These are phyloP conservation scores for Drosophila meridiana DNA, from an alignment of 2,888 invertebrate genomes.

Conservation along the genomic window DNA sequence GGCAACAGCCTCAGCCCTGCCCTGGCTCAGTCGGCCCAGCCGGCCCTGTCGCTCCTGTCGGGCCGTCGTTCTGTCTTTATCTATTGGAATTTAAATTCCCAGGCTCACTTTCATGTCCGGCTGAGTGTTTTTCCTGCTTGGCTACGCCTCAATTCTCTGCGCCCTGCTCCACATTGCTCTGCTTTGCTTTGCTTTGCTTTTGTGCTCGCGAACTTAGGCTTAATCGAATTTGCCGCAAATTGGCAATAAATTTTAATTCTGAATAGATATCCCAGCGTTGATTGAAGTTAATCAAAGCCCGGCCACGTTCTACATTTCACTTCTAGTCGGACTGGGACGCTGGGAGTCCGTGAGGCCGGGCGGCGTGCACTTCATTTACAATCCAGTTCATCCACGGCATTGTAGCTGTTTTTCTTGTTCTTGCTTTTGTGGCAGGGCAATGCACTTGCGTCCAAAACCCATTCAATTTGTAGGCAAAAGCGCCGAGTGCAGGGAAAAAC, in stretches of 20 bases:
- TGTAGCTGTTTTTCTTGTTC: slow-evolving; percentile 26
- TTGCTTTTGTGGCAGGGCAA: slow-evolving; percentile 45
- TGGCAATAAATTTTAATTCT: slow-evolving; percentile 82
- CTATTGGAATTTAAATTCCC: slow-evolving; percentile 80
- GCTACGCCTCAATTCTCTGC: slow-evolving; percentile 50
- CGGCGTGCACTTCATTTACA: slow-evolving; percentile 45
- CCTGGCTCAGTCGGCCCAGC: slow-evolving; percentile 7
- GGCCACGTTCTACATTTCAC: slow-evolving; percentile 26
- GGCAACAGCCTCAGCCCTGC: slow-evolving; percentile 16
- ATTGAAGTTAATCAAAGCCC: slow-evolving; percentile 73
- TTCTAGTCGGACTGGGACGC: neutral
- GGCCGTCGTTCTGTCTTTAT: slow-evolving; percentile 68
- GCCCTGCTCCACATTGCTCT: slow-evolving; percentile 11
- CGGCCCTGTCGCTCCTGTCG: slow-evolving; percentile 18
- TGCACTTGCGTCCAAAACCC: slow-evolving; percentile 67
- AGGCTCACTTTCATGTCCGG: slow-evolving; percentile 67
- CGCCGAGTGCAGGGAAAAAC: slow-evolving; percentile 33
- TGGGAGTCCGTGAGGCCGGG: neutral
- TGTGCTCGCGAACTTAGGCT: slow-evolving; percentile 68
- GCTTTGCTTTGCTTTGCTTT: slow-evolving; percentile 28
- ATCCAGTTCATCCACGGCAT: slow-evolving; percentile 44
- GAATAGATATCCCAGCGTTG: slow-evolving; percentile 64
- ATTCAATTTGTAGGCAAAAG: slow-evolving; percentile 68
- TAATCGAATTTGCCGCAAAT: slow-evolving; percentile 82
- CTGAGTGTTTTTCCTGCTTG: slow-evolving; percentile 72